Base-by-base conservation (phyloP, 2,888 invertebrate species). In the Penaeus monodon region DNA sequence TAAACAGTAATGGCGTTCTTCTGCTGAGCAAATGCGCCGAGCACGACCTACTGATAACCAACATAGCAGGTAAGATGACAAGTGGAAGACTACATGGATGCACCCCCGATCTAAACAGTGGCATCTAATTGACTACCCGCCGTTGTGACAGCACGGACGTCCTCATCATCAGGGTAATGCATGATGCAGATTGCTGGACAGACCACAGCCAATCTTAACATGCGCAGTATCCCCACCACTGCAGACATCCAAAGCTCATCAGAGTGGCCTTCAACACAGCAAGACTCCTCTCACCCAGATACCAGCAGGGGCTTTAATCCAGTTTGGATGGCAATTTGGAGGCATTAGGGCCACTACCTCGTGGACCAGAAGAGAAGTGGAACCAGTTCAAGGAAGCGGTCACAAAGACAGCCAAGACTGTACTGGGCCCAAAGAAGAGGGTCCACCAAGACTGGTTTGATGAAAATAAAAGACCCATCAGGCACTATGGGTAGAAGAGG, bases 281-380 rank as follows among this genome's bases (percentile, higher is more conserved):
- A 4, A 38, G 33, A 29, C 33, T 74, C 27, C 74, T 74, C 27
- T 7, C n/a, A 74, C 27, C 74, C 8, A 74, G n/a, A n/a, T n/a
- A n/a, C n/a, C n/a, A n/a, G n/a, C n/a, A n/a, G n/a, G n/a, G 33
- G 57, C 64, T 74, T 12, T 6, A 74, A 74, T 3, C 33, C 74
- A 74, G 74, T 29, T 12, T 74, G 27, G 33, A 74, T 29, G 74
- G 10, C 27, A 74, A 74, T 0, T 29, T 29, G 3, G 33, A 74
- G 74, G 27, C 74, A n/a, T 27, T 74, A 22, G 74, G n/a, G 27
- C 74, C 74, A 24, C 33, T 74, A 74, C 2, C 8, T 29, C 4
- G 8, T 29, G n/a, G 33, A 2, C 74, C 74, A 74, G 33, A 74
- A 74, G 74, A 74, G 33, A 74, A 74, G 33, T 74, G 74, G 74